Evolutionary conservation across 2,113 vertebrate species (phyloP), one percentile per base, ranked within the genome.

Genomic region (Zeus faber): DNA sequence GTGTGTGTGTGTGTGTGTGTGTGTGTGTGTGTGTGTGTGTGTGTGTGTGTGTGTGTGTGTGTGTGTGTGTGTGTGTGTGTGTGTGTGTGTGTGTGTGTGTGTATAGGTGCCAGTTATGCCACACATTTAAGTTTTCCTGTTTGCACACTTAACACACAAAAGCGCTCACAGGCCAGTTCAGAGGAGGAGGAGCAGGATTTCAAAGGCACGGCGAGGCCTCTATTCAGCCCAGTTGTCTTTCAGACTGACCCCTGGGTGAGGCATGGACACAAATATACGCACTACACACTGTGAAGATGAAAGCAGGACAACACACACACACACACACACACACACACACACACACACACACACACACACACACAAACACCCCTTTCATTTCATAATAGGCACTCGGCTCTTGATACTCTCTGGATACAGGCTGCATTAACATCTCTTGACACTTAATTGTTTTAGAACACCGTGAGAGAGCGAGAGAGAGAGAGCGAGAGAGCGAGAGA

Each of bases 341-440:
- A 14, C 33, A 37, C 33, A 37, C 7, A 37, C 33, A 37, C 33
- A 37, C 11, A n/a, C 33, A 37, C 33, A 37, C 33, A 37, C 11
- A 37, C 33, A 37, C 10, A 37, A 37, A 67, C 20, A 31, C 14
- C 27, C 58, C 52, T 63, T 72, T 65, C 21, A 49, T 57, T 47
- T 0, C 1, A 14, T 23, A 17, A 40, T 13, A 11, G 50, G 4
- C 17, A 26, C 18, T 24, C 44, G 37, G 62, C 35, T 59, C 31
- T 54, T 1, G 5, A 22, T 17, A n/a, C n/a, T n/a, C n/a, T n/a
- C n/a, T n/a, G n/a, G n/a, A n/a, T n/a, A n/a, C n/a, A n/a, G n/a
- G 18, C 13, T 71, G 4, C 11, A 16, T 57, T 20, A 40, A 31
- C 45, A 41, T 37, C 7, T 35, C 27, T 54, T 65, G 49, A 41